Conservation (phyloP, 2,113 vertebrate genomes). For the Pithys albifrons region DNA sequence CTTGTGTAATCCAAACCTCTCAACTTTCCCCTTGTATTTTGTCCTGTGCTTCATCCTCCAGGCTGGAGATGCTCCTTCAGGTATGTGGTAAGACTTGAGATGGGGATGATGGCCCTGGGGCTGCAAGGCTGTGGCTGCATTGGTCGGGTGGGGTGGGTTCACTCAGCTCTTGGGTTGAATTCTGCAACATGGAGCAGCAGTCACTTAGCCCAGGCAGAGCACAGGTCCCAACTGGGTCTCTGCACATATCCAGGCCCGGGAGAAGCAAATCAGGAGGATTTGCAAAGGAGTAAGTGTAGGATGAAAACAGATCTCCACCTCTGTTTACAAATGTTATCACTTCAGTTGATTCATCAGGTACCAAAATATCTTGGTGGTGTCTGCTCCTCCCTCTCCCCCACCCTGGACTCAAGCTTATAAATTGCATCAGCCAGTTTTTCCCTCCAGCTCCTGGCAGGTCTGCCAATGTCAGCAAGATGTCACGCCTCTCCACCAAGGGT, state of each 20-base stretch:
- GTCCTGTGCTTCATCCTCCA: not conserved
- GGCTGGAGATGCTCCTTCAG: not conserved
- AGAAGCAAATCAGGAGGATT: not conserved
- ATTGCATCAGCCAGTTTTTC: not conserved
- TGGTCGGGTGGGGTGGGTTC: not conserved
- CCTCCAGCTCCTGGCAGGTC: not conserved
- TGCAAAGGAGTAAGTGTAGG: not conserved
- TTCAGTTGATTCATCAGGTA: fast-evolving
- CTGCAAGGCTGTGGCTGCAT: fast-evolving
- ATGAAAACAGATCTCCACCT: not conserved
- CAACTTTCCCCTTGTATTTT: not conserved
- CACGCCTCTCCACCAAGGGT: not conserved
- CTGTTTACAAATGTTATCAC: not conserved
- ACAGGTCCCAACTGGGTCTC: fast-evolving
- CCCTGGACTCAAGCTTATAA: not conserved
- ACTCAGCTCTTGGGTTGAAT: not conserved
- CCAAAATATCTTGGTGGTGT: not conserved
- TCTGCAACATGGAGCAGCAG: not conserved
- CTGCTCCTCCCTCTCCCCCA: not conserved
- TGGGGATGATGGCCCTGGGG: fast-evolving
- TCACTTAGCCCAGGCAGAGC: not conserved
- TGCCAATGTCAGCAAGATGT: not conserved
- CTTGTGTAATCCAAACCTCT: not conserved
- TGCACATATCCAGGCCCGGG: not conserved
- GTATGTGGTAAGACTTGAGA: not conserved